Conservation (phyloP, 2,113 vertebrate species). For the Spilogale gracilis region DNA sequence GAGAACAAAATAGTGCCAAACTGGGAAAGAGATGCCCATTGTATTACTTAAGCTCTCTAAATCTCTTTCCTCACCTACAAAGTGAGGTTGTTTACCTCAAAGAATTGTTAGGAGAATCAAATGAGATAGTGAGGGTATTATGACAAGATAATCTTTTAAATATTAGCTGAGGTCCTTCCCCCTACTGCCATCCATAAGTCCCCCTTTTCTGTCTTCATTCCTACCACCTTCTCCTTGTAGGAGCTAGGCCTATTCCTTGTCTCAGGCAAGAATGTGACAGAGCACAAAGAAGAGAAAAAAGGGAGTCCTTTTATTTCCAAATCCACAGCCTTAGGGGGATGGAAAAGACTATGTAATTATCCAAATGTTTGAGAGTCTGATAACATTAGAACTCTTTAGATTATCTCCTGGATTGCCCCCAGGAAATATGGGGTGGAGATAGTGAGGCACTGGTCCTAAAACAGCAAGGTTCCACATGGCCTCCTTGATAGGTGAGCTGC, state of each 20-base stretch:
- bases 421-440: background rate
- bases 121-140: background rate
- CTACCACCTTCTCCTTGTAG: rapidly evolving
- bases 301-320: background rate
- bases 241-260: background rate
- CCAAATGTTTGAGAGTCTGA: background rate
- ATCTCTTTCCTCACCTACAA: background rate
- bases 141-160: background rate
- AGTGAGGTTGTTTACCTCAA: background rate
- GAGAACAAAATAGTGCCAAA: background rate
- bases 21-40: background rate
- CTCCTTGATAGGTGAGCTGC: background rate
- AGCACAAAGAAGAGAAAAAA: background rate
- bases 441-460: background rate
- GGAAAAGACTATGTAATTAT: background rate
- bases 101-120: background rate
- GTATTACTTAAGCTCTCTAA: background rate
- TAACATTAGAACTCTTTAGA: background rate
- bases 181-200: background rate
- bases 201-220: background rate
- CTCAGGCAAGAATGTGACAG: background rate
- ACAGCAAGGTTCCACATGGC: too few relatives aligned
- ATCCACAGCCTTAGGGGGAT: background rate
- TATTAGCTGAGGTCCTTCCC: background rate
- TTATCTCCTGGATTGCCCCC: background rate